Base-by-base conservation (phyloP, 2,888 invertebrate species). In the Horisme vitalbata region DNA sequence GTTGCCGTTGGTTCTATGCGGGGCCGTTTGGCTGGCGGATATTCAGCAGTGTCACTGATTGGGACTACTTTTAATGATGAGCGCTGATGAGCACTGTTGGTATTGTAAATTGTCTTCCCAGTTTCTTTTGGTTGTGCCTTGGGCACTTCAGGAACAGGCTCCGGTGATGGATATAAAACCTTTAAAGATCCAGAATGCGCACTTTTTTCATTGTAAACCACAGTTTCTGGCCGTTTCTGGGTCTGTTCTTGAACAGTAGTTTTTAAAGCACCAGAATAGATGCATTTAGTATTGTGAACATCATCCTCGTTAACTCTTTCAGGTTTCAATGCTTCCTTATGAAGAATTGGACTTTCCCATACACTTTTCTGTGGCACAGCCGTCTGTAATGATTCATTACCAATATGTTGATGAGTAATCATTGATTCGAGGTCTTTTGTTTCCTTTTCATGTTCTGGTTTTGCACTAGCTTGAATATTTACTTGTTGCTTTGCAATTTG, bases 21-120 rank as follows among this genome's bases (percentile, higher is more conserved):
- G 23, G 39, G 8, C 2, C 31, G 23, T 10, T 39, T 39, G 3
- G 39, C 39, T 7, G 39, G 39, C 10, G 39, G 30, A 2, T 7
- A 31, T 5, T 24, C 39, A 11, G 12, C 5, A 4, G 20, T 5
- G 12, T 24, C 7, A 8, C 9, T 2, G 6, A 11, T 32, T 6
- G 18, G 32, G 10, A 20, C 10, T 11, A 20, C 32, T 20, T 11
- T 18, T 3, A 32, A 31, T 15, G 15, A 31, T n/a, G n/a, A n/a
- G n/a, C 8, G 2, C 30, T n/a, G 15, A 31, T 15, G 15, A 9
- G 15, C 15, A 9, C 30, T 15, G 4, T 31, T 9, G 6, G 15
- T 4, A n/a, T 15, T 15, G 30, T 15, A 15, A 12, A 5, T 15
- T 3, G 2, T 0, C 15, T 10, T 24, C 14, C 3, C 1, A 0